A percentile compares a stretch with the other conserved stretches of the same genome.
Conservation (phyloP, 2,113 vertebrate genomes). For the Anhinga rufa region DNA sequence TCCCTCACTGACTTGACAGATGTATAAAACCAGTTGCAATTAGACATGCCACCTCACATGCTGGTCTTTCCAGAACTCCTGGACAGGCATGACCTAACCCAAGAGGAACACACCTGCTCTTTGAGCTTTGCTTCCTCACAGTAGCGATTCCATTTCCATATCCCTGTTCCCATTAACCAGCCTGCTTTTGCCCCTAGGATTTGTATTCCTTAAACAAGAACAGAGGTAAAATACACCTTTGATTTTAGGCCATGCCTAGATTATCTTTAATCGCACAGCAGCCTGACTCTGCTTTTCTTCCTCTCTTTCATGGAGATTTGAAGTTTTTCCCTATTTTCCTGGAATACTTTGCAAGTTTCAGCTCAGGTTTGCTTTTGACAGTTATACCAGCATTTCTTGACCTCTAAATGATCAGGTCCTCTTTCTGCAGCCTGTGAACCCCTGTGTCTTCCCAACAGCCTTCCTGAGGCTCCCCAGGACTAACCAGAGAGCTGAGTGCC, state of each 20-base stretch:
- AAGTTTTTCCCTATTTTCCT: neutral
- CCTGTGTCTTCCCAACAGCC: neutral
- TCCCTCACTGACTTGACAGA: neutral
- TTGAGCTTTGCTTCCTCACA: neutral
- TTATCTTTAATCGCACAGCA: slow-evolving; percentile 32
- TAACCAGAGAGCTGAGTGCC: neutral
- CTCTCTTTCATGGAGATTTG: neutral
- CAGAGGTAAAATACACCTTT: slow-evolving; percentile 44
- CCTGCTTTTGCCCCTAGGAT: slow-evolving; percentile 31
- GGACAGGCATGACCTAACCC: neutral
- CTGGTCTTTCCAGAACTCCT: slow-evolving; percentile 3
- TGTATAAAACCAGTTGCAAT: neutral
- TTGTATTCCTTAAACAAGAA: slow-evolving; percentile 28
- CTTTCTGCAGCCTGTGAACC: neutral
- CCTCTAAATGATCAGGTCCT: neutral
- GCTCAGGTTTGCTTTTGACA: neutral
- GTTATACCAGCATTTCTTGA: neutral
- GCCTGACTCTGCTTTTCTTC: neutral
- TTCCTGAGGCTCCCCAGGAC: neutral
- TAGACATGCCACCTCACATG: neutral
- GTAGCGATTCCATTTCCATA: slow-evolving; percentile 14
- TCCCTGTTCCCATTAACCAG: neutral
- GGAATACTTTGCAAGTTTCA: neutral
- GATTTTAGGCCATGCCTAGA: slow-evolving; percentile 42
- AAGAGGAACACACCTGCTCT: neutral